Conservation (phyloP, 2,888 invertebrate genomes). For the Spodoptera picta region DNA sequence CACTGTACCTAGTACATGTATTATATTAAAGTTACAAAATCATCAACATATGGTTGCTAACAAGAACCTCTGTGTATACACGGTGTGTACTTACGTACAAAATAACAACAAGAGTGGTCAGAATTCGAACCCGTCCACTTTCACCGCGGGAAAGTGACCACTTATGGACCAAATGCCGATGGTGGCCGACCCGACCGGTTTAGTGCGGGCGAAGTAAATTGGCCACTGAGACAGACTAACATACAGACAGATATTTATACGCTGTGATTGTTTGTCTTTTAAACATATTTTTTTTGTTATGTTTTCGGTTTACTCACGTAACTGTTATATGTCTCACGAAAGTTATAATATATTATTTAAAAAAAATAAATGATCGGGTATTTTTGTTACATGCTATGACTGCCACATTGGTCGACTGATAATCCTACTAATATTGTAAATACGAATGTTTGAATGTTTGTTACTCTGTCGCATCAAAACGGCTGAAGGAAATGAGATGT, state of each 20-base stretch:
- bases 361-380: too few relatives aligned
- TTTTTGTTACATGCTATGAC: too few relatives aligned
- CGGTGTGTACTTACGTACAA: conserved; percentile 62
- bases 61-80: conserved; percentile 56
- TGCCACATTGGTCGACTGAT: too few relatives aligned
- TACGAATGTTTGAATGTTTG: too few relatives aligned
- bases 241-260: not conserved
- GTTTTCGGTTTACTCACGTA: too few relatives aligned
- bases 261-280: not conserved
- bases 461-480: too few relatives aligned
- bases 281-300: too few relatives aligned
- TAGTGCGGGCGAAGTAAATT: conserved; percentile 57
- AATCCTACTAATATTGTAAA: too few relatives aligned
- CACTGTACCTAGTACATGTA: conserved; percentile 9
- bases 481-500: too few relatives aligned
- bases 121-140: conserved; percentile 76
- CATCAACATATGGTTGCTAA: conserved; percentile 45
- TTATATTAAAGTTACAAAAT: conserved; percentile 44
- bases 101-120: conserved; percentile 72
- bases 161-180: conserved; percentile 65
- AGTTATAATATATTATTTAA: too few relatives aligned
- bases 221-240: conserved; percentile 41
- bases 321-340: too few relatives aligned
- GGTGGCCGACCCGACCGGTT: conserved; percentile 64
- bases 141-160: conserved; percentile 86